Percentiles rank a stretch among this genome's conserved stretches.
phyloP scores from a whole-genome alignment of 2,888 invertebrate species.

The Mayetiola destructor region DNA sequence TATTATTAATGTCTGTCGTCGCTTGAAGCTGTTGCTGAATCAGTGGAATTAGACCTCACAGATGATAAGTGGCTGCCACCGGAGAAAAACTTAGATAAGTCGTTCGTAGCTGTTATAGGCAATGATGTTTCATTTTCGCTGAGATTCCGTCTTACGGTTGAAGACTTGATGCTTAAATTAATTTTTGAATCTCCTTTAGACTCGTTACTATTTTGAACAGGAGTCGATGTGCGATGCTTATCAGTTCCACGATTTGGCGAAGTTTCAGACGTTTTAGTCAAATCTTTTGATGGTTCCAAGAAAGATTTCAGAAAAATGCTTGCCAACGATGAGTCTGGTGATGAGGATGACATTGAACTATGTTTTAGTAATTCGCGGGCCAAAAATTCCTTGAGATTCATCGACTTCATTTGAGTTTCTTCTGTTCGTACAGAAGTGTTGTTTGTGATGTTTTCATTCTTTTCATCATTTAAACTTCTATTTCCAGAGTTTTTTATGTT shows the following conservation, averaged over 20 bases:
- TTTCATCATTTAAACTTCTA: constrained; percentile 3
- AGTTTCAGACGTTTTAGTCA: constrained; percentile 21
- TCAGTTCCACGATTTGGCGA: background rate
- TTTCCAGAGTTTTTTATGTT: no score
- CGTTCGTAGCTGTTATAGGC: no score
- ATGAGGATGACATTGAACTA: constrained; percentile 19
- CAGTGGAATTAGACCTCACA: no score
- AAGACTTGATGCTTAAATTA: no score
- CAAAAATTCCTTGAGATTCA: constrained; percentile 32
- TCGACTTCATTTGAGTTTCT: constrained; percentile 21
- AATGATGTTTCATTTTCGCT: no score
- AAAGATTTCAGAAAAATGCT: constrained; percentile 29
- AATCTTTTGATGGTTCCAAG: constrained; percentile 19
- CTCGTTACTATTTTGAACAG: constrained; percentile 20
- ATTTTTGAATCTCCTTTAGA: background rate
- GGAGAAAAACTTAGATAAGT: no score
- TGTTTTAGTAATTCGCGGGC: constrained; percentile 30
- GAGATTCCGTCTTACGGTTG: no score
- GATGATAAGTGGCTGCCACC: no score
- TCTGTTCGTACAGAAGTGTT: background rate
- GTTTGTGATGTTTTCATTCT: background rate
- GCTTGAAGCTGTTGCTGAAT: no score
- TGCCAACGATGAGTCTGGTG: constrained; percentile 19
- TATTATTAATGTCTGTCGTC: no score
- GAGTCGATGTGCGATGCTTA: constrained; percentile 28